A percentile compares a stretch with the other conserved stretches of the same genome.
Conservation (phyloP, 2,888 invertebrate genomes). For the Limnephilus lunatus region DNA sequence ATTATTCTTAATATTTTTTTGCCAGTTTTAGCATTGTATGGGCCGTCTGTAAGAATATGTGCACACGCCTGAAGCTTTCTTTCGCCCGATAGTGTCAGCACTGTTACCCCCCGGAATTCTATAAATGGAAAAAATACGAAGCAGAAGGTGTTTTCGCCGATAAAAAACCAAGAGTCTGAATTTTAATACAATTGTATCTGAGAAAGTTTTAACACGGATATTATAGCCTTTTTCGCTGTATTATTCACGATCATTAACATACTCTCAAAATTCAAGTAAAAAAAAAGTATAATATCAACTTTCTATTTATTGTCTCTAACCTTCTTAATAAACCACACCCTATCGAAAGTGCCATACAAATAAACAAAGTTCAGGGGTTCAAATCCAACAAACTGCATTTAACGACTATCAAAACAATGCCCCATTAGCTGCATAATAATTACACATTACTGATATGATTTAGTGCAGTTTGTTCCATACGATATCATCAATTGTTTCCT, state of each 20-base stretch:
- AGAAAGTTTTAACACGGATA: neutral
- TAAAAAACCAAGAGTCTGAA: neutral
- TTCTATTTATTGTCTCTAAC: neutral
- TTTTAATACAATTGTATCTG: neutral
- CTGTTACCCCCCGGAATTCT: too few species aligned
- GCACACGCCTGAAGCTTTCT: neutral
- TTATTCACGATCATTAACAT: neutral
- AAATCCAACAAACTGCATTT: neutral
- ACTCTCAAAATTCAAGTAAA: neutral
- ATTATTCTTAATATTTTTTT: too few species aligned
- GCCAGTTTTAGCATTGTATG: too few species aligned
- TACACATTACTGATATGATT: constrained; percentile 27
- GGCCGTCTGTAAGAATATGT: neutral
- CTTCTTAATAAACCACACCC: neutral
- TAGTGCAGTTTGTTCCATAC: constrained; percentile 9
- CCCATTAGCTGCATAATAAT: constrained; percentile 10
- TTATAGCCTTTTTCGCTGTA: neutral
- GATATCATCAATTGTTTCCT: constrained; percentile 32
- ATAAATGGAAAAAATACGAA: neutral
- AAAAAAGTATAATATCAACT: neutral
- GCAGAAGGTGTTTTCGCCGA: neutral
- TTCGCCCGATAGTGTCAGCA: neutral
- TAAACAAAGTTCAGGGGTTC: neutral
- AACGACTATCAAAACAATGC: neutral
- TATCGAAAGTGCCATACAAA: neutral